Evolutionary conservation across 92 coral and sea anemone species (phyloP).

Genomic region (Epizoanthus illoricatus): DNA sequence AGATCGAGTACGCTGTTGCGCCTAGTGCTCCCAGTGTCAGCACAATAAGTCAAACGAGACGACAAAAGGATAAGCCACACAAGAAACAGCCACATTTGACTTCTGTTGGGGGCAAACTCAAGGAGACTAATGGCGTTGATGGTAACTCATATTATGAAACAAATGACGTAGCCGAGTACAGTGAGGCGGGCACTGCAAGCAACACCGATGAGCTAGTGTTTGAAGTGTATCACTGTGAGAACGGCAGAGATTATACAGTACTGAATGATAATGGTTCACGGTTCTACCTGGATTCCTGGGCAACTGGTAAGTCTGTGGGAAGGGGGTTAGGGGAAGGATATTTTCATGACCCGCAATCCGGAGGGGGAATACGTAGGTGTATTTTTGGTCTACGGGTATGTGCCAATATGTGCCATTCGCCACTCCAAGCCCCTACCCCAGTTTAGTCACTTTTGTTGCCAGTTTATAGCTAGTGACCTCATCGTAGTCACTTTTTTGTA

Average conservation of each 20-base stretch:
- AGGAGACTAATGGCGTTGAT: background rate
- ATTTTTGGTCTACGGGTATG: too few species aligned
- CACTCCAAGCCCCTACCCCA: too few species aligned
- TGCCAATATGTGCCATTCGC: too few species aligned
- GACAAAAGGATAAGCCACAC: background rate
- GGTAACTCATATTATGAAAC: background rate
- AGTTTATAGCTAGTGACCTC: too few species aligned
- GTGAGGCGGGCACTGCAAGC: background rate
- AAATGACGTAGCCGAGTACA: constrained; percentile 8
- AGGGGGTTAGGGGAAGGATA: background rate
- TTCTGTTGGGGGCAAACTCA: background rate
- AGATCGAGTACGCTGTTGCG: constrained; percentile 10
- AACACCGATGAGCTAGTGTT: constrained; percentile 61
- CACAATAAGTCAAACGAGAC: background rate
- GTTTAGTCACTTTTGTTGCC: too few species aligned
- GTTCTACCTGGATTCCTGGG: constrained; percentile 76
- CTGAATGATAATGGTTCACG: constrained; percentile 70
- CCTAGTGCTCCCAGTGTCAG: background rate
- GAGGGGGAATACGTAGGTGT: too few species aligned
- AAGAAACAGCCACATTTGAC: background rate
- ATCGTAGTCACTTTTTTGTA: too few species aligned
- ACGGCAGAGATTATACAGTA: constrained; percentile 66
- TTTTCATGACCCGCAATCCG: too few species aligned
- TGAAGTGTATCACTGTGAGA: constrained; percentile 65
- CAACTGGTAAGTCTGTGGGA: constrained; percentile 56